These are phyloP conservation scores for Anolis sagrei DNA, from an alignment of 2,113 vertebrate genomes.

Conservation along the genomic window DNA sequence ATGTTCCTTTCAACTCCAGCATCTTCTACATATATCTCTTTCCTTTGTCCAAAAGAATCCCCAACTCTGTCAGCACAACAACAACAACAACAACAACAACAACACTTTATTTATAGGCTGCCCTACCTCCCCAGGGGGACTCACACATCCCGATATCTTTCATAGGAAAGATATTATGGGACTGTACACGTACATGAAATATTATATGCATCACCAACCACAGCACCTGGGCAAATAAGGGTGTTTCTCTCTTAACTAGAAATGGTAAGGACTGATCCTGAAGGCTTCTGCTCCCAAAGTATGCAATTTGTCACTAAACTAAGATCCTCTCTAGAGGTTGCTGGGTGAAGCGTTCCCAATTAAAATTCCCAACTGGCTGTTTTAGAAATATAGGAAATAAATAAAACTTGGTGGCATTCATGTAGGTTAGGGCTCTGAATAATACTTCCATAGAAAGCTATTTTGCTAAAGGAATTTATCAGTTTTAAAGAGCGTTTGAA, in stretches of 20 bases:
- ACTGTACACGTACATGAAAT: too few relatives aligned
- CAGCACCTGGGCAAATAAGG: neutral
- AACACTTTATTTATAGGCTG: too few relatives aligned
- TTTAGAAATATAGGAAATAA: neutral
- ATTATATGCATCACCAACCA: neutral
- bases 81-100: too few relatives aligned
- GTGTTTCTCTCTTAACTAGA: neutral
- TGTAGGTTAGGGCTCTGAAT: constrained; percentile 9
- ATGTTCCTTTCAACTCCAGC: neutral
- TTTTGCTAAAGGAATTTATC: constrained; percentile 38
- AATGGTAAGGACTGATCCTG: neutral
- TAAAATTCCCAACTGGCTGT: neutral
- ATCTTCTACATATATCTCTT: neutral
- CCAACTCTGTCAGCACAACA: neutral
- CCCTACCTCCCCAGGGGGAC: too few relatives aligned
- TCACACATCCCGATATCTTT: too few relatives aligned
- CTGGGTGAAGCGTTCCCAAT: neutral
- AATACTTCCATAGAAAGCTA: neutral
- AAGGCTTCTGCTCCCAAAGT: neutral
- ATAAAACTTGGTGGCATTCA: neutral
- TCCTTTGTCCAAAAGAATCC: neutral
- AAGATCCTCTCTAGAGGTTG: neutral
- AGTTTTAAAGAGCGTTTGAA: constrained; percentile 45
- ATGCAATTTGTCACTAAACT: neutral
- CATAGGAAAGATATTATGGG: too few relatives aligned